Base-by-base conservation (phyloP, 2,797 vertebrate species). In the Iguana delicatissima region DNA sequence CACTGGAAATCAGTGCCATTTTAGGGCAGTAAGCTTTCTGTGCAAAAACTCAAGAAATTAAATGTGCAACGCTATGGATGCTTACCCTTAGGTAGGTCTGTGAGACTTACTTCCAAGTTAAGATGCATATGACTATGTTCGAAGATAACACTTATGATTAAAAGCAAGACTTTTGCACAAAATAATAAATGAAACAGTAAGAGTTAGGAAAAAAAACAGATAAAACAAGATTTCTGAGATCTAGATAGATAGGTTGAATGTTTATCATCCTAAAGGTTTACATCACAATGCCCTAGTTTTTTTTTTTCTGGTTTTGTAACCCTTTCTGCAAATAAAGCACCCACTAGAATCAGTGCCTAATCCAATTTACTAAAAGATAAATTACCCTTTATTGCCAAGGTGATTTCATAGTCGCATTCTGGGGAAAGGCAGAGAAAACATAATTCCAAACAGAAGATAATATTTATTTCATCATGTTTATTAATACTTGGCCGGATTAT, bases 251-350 rank as follows among this genome's bases (percentile, higher is more conserved):
- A 92, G 91, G 96, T 24, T 74, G 29, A 72, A 95, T 32, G 91
- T 88, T 86, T 93, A 80, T 91, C 91, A 93, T 91, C 92, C 82
- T 92, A 91, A 93, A 94, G 92, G 62, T 80, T 42, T 89, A 14
- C 81, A 95, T 91, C 77, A 93, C 77, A 89, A 1, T 8, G 20
- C 84, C 86, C 89, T 93, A 94, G 16, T 20, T 13, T 57, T 59
- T 95, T 18, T 93, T 93, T 80, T 94, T 91, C 96, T 90, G 92
- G 94, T 94, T 95, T 92, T 93, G 89, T 92, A 96, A 95, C 93
- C 93, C 88, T 84, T 73, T 89, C 77, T 85, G 91, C 90, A 94
- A 92, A 94, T 18, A 91, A 94, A 95, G 87, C 80, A 91, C 6
- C 81, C 95, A 87, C 59, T 95, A 76, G 76, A 95, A 95, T 42